Evolutionary conservation across 2,888 invertebrate genomes (phyloP).

Genomic region (Cybosia mesomella): DNA sequence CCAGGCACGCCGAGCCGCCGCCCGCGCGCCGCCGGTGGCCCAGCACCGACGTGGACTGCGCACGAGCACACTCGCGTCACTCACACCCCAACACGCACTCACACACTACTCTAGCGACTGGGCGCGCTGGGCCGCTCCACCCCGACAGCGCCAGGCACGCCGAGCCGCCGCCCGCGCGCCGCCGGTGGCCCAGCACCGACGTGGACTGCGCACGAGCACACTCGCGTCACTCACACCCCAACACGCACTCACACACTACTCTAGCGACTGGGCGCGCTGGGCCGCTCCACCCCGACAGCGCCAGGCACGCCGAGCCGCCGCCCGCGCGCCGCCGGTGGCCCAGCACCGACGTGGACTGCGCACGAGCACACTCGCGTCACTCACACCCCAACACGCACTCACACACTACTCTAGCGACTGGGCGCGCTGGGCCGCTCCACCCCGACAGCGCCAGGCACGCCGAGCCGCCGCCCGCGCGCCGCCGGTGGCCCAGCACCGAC

Average conservation of each 20-base stretch:
- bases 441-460: slow-evolving; percentile 75
- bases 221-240: too few species aligned
- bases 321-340: slow-evolving; percentile 88
- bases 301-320: slow-evolving; percentile 75
- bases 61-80: too few species aligned
- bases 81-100: too few species aligned
- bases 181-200: slow-evolving; percentile 94
- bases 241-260: too few species aligned
- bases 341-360: slow-evolving; percentile 93
- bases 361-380: too few species aligned
- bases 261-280: slow-evolving; percentile 78
- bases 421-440: slow-evolving; percentile 86
- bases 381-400: too few species aligned
- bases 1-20: slow-evolving; percentile 75
- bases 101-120: slow-evolving; percentile 60
- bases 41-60: slow-evolving; percentile 93
- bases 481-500: slow-evolving; percentile 94
- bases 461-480: slow-evolving; percentile 74
- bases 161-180: slow-evolving; percentile 74
- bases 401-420: slow-evolving; percentile 60
- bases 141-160: slow-evolving; percentile 75
- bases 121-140: slow-evolving; percentile 86
- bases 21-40: slow-evolving; percentile 88
- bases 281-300: slow-evolving; percentile 85
- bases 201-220: slow-evolving; percentile 86